Conservation (phyloP, 2,888 invertebrate genomes). For the Euzophera pinguis region DNA sequence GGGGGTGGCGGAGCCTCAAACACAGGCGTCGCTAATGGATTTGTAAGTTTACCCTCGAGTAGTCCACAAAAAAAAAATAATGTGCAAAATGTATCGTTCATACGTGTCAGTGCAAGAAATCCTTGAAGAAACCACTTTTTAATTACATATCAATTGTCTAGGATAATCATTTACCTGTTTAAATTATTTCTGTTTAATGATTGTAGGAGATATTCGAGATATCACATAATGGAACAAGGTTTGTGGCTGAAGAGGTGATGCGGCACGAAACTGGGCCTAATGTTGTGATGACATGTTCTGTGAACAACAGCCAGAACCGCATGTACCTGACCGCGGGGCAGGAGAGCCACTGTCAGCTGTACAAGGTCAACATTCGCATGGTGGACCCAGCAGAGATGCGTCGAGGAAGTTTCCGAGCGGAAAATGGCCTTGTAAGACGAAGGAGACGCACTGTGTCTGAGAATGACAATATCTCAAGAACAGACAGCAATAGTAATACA, state of each 20-base stretch:
- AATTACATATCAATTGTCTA: slow-evolving; percentile 16
- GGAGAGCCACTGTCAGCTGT: slow-evolving; percentile 94
- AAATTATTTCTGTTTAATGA: slow-evolving; percentile 24
- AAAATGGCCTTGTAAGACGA: slow-evolving; percentile 66
- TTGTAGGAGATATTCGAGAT: slow-evolving; percentile 95
- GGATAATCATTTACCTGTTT: not conserved
- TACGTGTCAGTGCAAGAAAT: slow-evolving; percentile 48
- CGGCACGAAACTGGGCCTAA: slow-evolving; percentile 93
- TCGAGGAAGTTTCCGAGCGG: slow-evolving; percentile 74
- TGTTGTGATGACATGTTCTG: slow-evolving; percentile 95
- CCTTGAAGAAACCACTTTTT: slow-evolving; percentile 22
- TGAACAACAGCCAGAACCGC: slow-evolving; percentile 85
- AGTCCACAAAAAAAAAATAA: slow-evolving; percentile 10
- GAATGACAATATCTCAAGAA: slow-evolving; percentile 72
- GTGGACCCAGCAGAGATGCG: slow-evolving; percentile 78
- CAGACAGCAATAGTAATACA: slow-evolving; percentile 61
- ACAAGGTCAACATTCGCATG: slow-evolving; percentile 83
- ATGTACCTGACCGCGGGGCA: slow-evolving; percentile 93
- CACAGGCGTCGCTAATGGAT: slow-evolving; percentile 98
- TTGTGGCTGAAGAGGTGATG: slow-evolving; percentile 92
- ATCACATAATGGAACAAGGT: slow-evolving; percentile 89
- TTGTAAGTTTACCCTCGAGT: slow-evolving; percentile 83
- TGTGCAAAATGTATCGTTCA: slow-evolving; percentile 19
- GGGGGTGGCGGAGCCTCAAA: slow-evolving; percentile 98
- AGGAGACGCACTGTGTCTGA: slow-evolving; percentile 76